Conservation (phyloP, 2,113 vertebrate species). For the Callopanchax toddi region DNA sequence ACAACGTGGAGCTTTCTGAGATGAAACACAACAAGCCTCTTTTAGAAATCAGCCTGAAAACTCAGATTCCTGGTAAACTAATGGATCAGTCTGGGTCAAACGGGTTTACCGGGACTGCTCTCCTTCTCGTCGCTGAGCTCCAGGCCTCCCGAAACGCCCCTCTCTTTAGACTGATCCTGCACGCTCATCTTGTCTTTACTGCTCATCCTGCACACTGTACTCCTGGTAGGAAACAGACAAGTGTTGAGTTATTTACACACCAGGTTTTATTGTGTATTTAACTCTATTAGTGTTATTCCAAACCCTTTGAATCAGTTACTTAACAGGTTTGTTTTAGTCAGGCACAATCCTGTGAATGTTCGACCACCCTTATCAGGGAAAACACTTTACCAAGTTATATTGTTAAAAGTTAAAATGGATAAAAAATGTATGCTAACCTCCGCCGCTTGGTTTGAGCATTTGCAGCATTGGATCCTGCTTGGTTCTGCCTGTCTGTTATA, state of each 20-base stretch:
- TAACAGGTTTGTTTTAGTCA: too few species aligned
- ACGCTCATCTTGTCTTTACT: conserved; percentile 90
- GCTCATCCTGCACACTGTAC: conserved; percentile 90
- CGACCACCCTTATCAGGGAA: too few species aligned
- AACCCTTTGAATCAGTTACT: neutral
- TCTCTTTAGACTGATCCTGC: conserved; percentile 90
- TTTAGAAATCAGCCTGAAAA: neutral
- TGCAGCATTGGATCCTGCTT: conserved; percentile 52
- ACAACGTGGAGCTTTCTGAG: conserved; percentile 65
- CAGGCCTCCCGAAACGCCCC: conserved; percentile 81
- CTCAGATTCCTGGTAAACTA: neutral
- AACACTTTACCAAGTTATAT: too few species aligned
- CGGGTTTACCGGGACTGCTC: conserved; percentile 71
- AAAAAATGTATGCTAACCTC: conserved; percentile 60
- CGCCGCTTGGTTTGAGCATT: conserved; percentile 66
- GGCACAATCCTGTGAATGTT: too few species aligned
- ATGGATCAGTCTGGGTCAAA: accelerated
- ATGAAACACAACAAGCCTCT: conserved; percentile 1
- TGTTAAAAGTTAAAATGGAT: neutral
- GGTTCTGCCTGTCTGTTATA: conserved; percentile 70
- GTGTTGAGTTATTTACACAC: too few species aligned
- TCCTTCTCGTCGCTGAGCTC: conserved; percentile 81
- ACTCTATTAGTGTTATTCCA: too few species aligned
- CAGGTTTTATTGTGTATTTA: neutral
- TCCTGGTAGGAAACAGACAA: conserved; percentile 68